A percentile compares a stretch with the other conserved stretches of the same genome.
phyloP scores from a whole-genome alignment of 1,140 invertebrate genomes.

The Cecropterus lyciades region DNA sequence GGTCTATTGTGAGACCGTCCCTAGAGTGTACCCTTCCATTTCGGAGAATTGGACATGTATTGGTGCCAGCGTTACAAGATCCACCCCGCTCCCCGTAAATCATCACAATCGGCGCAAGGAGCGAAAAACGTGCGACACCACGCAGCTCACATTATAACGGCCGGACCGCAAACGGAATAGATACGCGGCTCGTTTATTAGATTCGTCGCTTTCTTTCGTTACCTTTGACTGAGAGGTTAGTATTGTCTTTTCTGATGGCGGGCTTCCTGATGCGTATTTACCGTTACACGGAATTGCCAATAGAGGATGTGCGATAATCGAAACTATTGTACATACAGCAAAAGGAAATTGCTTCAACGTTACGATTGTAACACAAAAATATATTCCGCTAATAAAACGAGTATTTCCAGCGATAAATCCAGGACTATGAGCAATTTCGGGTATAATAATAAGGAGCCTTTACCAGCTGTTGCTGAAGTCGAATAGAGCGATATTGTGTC shows the following conservation, averaged over 20 bases:
- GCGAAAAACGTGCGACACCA: constrained; percentile 40
- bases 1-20: constrained; percentile 77
- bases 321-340: constrained; percentile 38
- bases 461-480: not conserved
- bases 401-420: not conserved
- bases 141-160: constrained; percentile 58
- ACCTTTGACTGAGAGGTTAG: constrained; percentile 72
- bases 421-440: not conserved
- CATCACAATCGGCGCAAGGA: constrained; percentile 57
- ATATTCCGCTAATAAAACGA: constrained; percentile 20
- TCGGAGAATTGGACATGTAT: constrained; percentile 77
- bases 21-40: constrained; percentile 78
- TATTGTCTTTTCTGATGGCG: constrained; percentile 70
- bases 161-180: constrained; percentile 72
- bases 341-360: constrained; percentile 3
- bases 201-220: constrained; percentile 79
- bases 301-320: constrained; percentile 45
- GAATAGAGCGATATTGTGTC: not conserved
- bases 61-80: constrained; percentile 58
- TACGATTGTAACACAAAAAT: not conserved
- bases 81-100: constrained; percentile 49
- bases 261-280: constrained; percentile 62
- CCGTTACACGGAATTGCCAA: constrained; percentile 45
- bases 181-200: constrained; percentile 75
- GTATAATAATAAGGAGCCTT: constrained; percentile 6